Base-by-base conservation (phyloP, 2,888 invertebrate species). In the Papilio elwesi region DNA sequence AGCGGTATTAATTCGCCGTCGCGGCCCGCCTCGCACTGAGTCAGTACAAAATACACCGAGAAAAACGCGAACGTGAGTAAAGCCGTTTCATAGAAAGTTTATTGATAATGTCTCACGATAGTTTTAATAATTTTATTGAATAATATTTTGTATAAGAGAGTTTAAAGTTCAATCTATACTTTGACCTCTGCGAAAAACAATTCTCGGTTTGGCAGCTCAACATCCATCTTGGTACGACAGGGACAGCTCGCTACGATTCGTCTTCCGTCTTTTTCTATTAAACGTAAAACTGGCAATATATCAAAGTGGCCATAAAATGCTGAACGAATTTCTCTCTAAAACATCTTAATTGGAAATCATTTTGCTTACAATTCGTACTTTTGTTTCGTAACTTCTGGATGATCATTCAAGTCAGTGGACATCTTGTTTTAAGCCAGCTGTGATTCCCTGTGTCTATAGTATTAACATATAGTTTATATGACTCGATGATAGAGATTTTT, bases 241-340 rank as follows among this genome's bases (percentile, higher is more conserved):
- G 36, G n/a, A 49, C 26, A 65, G 65, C 48, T 13, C 10, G 49
- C 64, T 63, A n/a, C 62, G 64, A 51, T 65, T 51, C 65, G 36
- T 65, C 65, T 65, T 51, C 51, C 26, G 51, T 36, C 51, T 65
- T 65, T 65, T 65, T 65, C 65, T 65, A 64, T 64, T 64, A 65
- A 65, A 65, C 64, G 11, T 26, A 65, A 49, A 65, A 26, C 65
- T 38, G 10, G 51, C 36, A n/a, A 65, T 65, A 65, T 51, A 65
- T 51, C 65, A 65, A 51, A 51, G n/a, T n/a, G 51, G 65, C 15
- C 16, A 65, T 49, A 65, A 64, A 49, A 51, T 51, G 36, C 15
- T 62, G 59, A 43, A 59, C 36, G 5, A n/a, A 59, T 15, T 43
- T 59, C n/a, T 43, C 13, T 43, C n/a, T 43, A 43, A 15, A 62